Evolutionary conservation across 2,888 invertebrate species (phyloP).

Genomic region (Strigamia crassipes): DNA sequence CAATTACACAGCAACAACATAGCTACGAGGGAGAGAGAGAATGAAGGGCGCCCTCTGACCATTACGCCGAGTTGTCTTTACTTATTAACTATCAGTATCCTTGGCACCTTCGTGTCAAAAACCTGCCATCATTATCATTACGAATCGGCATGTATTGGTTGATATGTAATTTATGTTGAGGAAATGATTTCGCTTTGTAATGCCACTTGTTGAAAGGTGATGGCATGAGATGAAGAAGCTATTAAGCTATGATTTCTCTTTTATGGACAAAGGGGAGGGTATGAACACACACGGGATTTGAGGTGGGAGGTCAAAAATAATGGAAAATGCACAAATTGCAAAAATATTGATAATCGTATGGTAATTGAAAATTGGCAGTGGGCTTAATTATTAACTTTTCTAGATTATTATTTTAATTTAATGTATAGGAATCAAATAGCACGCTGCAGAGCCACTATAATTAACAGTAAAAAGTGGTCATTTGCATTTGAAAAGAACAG

Average conservation of each 20-base stretch:
- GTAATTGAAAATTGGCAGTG: too few relatives aligned
- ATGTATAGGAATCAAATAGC: too few relatives aligned
- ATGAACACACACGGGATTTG: neutral
- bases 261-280: neutral
- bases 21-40: neutral
- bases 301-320: neutral
- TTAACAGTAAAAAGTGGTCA: too few relatives aligned
- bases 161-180: conserved; percentile 8
- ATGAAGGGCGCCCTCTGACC: conserved; percentile 20
- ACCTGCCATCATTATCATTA: conserved; percentile 19
- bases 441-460: too few relatives aligned
- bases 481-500: too few relatives aligned
- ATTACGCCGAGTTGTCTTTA: conserved; percentile 14
- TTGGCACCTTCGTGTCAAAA: conserved; percentile 19
- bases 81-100: conserved; percentile 29
- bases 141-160: conserved; percentile 18
- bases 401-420: too few relatives aligned
- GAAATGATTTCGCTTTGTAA: conserved; percentile 23
- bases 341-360: too few relatives aligned
- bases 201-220: conserved; percentile 27
- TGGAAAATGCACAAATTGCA: too few relatives aligned
- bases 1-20: conserved; percentile 44
- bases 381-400: too few relatives aligned
- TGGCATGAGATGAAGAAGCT: conserved; percentile 1
- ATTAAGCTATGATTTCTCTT: conserved; percentile 1